These are phyloP conservation scores for Cantharis flavilabris DNA, from an alignment of 2,888 invertebrate genomes.

Conservation along the genomic window DNA sequence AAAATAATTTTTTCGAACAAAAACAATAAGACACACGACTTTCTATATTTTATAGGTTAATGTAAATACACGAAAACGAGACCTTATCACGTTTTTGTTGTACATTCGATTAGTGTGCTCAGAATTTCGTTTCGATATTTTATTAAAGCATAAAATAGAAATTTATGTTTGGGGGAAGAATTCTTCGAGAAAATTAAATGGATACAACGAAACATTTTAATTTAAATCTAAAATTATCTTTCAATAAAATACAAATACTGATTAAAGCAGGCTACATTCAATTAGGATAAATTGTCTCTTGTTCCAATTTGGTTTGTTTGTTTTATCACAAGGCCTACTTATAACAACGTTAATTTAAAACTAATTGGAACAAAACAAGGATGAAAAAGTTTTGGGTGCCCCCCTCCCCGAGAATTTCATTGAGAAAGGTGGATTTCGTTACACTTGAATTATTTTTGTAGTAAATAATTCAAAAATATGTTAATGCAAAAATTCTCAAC, in stretches of 20 bases:
- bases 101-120: background rate
- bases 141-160: background rate
- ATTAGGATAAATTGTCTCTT: constrained; percentile 2
- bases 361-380: background rate
- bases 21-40: background rate
- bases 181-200: background rate
- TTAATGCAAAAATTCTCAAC: background rate
- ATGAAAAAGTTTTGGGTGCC: background rate
- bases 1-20: background rate
- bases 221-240: background rate
- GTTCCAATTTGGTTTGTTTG: background rate
- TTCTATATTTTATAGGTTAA: background rate
- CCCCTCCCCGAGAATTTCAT: background rate
- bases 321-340: background rate
- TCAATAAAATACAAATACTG: background rate
- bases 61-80: background rate
- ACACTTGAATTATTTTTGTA: background rate
- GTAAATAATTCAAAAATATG: background rate
- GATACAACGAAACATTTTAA: background rate
- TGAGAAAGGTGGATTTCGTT: background rate
- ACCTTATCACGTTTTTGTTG: background rate
- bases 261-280: background rate
- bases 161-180: background rate
- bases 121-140: background rate
- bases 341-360: background rate